phyloP scores from a whole-genome alignment of 1,140 invertebrate genomes.

The Atta texana region DNA sequence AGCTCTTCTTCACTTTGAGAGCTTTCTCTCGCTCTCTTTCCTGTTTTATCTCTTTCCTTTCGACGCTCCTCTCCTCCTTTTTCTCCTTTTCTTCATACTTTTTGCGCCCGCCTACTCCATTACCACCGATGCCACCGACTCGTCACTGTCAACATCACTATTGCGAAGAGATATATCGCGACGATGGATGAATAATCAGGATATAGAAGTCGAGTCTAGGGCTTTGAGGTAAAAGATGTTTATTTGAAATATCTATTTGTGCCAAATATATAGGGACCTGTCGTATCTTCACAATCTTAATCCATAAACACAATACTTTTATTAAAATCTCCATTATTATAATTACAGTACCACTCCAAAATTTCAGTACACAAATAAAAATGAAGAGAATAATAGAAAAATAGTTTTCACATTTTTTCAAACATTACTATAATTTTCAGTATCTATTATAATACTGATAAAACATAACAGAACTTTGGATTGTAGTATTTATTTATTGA shows the following conservation, averaged over 20 bases:
- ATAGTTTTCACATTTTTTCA: too few species aligned
- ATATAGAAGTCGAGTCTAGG: conserved; percentile 35
- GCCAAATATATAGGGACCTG: neutral
- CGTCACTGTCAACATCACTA: conserved; percentile 55
- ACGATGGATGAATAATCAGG: conserved; percentile 53
- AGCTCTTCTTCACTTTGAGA: conserved; percentile 60
- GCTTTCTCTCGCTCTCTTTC: conserved; percentile 51
- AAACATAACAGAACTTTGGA: neutral
- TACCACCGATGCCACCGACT: conserved; percentile 41
- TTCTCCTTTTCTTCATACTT: conserved; percentile 11
- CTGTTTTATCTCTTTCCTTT: conserved; percentile 6
- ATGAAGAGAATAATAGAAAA: too few species aligned
- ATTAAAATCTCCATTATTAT: neutral
- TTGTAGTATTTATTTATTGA: neutral
- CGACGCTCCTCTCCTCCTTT: neutral
- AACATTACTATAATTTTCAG: neutral
- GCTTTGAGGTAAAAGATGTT: conserved; percentile 7
- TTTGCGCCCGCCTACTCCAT: conserved; percentile 38
- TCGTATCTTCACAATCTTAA: neutral
- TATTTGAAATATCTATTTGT: neutral
- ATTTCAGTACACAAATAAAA: too few species aligned
- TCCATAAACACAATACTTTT: neutral
- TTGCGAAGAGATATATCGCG: conserved; percentile 48
- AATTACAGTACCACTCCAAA: too few species aligned
- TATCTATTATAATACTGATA: neutral